Evolutionary conservation across 2,113 vertebrate species (phyloP).

Genomic region (Pholis gunnellus): DNA sequence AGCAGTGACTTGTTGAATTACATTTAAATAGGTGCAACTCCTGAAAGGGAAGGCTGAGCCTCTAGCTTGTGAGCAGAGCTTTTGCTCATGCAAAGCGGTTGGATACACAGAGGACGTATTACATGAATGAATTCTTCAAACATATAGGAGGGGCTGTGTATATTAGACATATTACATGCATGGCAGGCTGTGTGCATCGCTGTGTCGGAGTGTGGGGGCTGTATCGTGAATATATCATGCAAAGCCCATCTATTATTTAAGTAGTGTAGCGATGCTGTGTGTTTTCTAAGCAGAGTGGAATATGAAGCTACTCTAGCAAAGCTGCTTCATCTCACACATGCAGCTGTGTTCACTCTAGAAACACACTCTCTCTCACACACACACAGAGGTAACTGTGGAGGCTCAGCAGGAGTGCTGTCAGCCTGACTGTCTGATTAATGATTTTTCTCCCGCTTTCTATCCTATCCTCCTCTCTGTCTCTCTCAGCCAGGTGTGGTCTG

Average conservation of each 20-base stretch:
- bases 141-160: neutral
- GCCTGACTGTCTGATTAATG: constrained; percentile 62
- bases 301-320: constrained; percentile 31
- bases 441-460: constrained; percentile 46
- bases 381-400: constrained; percentile 27
- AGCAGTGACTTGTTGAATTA: constrained; percentile 4
- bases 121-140: constrained; percentile 1
- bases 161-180: constrained; percentile 10
- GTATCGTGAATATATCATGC: constrained; percentile 48
- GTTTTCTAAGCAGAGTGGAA: constrained; percentile 43
- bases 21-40: constrained; percentile 13
- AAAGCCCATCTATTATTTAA: constrained; percentile 63
- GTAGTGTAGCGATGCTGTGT: constrained; percentile 35
- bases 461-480: neutral
- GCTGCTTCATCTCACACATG: constrained; percentile 55
- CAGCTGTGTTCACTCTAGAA: constrained; percentile 49
- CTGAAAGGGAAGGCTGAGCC: neutral
- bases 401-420: constrained; percentile 69
- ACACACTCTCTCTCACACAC: constrained; percentile 29
- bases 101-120: neutral
- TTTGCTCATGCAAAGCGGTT: neutral
- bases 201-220: neutral
- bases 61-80: neutral
- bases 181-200: constrained; percentile 2
- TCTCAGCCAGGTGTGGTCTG: constrained; percentile 53